These are phyloP conservation scores for Eupelmus urozonus DNA, from an alignment of 2,888 invertebrate species.

Conservation along the genomic window DNA sequence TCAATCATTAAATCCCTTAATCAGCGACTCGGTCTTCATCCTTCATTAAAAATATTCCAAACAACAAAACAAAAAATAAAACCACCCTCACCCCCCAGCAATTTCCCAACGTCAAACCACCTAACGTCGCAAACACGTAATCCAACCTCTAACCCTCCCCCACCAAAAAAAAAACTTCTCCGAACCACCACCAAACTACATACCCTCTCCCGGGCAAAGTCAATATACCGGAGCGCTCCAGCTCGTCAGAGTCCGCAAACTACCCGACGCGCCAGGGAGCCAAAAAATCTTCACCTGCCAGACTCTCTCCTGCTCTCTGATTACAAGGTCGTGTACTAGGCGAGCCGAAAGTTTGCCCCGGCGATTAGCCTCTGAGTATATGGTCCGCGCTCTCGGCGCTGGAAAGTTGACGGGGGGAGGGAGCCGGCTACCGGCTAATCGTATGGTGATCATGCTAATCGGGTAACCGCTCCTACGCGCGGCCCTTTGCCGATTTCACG, in stretches of 20 bases:
- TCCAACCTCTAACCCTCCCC: no score
- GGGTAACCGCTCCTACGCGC: conserved; percentile 60
- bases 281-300: conserved; percentile 19
- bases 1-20: no score
- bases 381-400: background rate
- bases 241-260: background rate
- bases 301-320: background rate
- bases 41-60: no score
- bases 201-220: no score
- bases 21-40: no score
- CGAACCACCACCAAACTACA: no score
- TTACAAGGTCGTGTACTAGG: conserved; percentile 28
- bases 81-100: no score
- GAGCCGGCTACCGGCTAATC: conserved; percentile 60
- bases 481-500: conserved; percentile 52
- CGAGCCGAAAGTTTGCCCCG: conserved; percentile 31
- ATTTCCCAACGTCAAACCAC: no score
- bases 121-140: no score
- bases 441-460: conserved; percentile 68
- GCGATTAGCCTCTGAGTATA: conserved; percentile 43
- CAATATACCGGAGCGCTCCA: no score
- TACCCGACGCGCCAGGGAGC: background rate
- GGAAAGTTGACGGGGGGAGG: conserved; percentile 22
- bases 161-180: no score
- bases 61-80: no score